Percentiles rank a stretch among this genome's conserved stretches.
Conservation (phyloP, 2,888 invertebrate genomes). For the Kuschelorhynchus macadamiae region DNA sequence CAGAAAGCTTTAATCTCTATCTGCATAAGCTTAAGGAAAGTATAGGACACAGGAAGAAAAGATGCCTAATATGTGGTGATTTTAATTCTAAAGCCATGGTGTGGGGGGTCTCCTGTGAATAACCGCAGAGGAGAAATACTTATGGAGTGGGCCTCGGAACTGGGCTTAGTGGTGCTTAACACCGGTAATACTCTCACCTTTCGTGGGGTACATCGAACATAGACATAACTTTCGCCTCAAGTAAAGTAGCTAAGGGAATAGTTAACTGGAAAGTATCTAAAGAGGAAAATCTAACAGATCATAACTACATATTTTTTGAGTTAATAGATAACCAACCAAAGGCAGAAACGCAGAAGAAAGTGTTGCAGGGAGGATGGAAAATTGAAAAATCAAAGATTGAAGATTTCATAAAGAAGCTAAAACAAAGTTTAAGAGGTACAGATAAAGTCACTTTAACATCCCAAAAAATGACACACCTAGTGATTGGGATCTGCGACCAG, state of each 20-base stretch:
- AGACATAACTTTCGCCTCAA: not conserved
- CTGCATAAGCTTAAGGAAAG: not conserved
- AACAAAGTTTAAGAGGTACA: not conserved
- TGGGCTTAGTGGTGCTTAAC: not conserved
- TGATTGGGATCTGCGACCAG: too few relatives aligned
- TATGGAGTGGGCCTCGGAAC: not conserved
- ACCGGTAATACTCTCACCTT: not conserved
- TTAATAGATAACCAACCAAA: too few relatives aligned
- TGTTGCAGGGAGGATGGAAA: too few relatives aligned
- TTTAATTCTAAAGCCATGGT: not conserved
- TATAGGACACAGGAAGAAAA: not conserved
- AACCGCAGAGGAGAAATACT: not conserved
- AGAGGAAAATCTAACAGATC: too few relatives aligned
- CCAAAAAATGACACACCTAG: conserved; percentile 1
- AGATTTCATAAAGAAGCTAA: conserved; percentile 18
- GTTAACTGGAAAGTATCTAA: too few relatives aligned
- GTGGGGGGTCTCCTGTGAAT: not conserved
- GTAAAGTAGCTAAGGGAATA: too few relatives aligned
- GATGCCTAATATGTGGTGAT: not conserved
- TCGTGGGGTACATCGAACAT: not conserved
- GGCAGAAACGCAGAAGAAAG: too few relatives aligned
- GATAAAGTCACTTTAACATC: not conserved
- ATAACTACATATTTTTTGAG: too few relatives aligned
- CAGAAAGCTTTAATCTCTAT: not conserved
- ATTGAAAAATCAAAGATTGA: too few relatives aligned